These are phyloP conservation scores for Caenorhabditis sp. DNA, from an alignment of 2,888 invertebrate genomes.

Conservation along the genomic window DNA sequence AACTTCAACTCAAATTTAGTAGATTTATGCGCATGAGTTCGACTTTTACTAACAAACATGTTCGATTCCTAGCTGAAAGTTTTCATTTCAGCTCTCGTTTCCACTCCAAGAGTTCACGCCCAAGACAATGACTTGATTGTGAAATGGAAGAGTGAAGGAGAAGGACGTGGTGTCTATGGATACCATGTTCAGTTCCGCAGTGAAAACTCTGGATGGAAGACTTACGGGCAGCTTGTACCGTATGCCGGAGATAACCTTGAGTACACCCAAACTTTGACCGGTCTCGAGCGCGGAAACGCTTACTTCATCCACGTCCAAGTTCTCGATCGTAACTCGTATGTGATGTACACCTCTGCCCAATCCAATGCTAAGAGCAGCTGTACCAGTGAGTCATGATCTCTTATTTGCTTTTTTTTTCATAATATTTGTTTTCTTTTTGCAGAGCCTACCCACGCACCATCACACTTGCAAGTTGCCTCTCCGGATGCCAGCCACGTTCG, in stretches of 20 bases:
- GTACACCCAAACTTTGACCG: slow-evolving; percentile 78
- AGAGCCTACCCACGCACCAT: slow-evolving; percentile 81
- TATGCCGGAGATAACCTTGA: slow-evolving; percentile 80
- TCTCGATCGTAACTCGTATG: slow-evolving; percentile 82
- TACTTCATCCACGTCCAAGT: slow-evolving; percentile 77
- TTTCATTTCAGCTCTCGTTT: slow-evolving; percentile 79
- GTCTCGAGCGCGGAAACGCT: slow-evolving; percentile 76
- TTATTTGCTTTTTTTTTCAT: background rate
- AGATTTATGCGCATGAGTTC: slow-evolving; percentile 31
- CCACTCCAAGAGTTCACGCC: slow-evolving; percentile 77
- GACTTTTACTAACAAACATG: slow-evolving; percentile 20
- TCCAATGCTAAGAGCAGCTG: slow-evolving; percentile 77
- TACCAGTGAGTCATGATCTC: slow-evolving; percentile 59
- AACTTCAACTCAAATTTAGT: slow-evolving; percentile 3
- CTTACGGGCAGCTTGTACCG: slow-evolving; percentile 80
- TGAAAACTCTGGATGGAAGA: slow-evolving; percentile 71
- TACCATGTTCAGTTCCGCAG: slow-evolving; percentile 80
- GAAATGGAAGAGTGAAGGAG: slow-evolving; percentile 80
- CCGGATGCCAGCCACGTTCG: slow-evolving; percentile 78
- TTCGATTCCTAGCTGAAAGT: background rate
- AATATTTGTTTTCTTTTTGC: slow-evolving; percentile 50
- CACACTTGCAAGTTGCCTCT: slow-evolving; percentile 77
- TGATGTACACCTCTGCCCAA: slow-evolving; percentile 81
- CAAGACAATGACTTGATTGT: slow-evolving; percentile 78
- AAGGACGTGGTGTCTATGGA: slow-evolving; percentile 81